These are phyloP conservation scores for Diaprepes abbreviatus DNA, from an alignment of 2,888 invertebrate genomes.

Conservation along the genomic window DNA sequence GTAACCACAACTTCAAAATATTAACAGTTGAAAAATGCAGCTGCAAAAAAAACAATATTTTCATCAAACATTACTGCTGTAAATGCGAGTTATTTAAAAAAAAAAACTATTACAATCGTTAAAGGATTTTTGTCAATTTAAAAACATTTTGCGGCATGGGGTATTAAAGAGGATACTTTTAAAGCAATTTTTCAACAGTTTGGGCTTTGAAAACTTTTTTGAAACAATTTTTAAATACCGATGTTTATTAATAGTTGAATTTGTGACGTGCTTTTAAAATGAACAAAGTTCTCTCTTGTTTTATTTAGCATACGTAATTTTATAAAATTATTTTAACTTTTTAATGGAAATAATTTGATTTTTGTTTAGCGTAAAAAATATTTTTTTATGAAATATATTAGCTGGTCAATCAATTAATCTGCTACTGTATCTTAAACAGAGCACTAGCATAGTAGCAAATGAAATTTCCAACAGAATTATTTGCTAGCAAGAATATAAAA, in stretches of 20 bases:
- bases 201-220: not conserved
- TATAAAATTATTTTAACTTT: too few relatives aligned
- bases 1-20: not conserved
- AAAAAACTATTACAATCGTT: conserved; percentile 28
- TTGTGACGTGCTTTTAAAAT: not conserved
- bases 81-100: conserved; percentile 22
- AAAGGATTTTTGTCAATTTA: conserved; percentile 35
- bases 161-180: conserved; percentile 35
- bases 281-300: not conserved
- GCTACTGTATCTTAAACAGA: too few relatives aligned
- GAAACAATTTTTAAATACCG: not conserved
- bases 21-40: not conserved
- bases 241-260: not conserved
- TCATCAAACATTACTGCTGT: conserved; percentile 5
- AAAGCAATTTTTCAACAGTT: conserved; percentile 30
- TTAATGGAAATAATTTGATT: too few relatives aligned
- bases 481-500: too few relatives aligned
- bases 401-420: too few relatives aligned
- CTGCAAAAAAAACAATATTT: conserved; percentile 3
- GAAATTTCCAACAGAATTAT: too few relatives aligned
- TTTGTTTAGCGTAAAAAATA: too few relatives aligned
- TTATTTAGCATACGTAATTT: too few relatives aligned
- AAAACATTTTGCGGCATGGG: conserved; percentile 32
- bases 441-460: too few relatives aligned
- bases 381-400: too few relatives aligned